Percentiles rank a stretch among this genome's conserved stretches.
Evolutionary conservation across 2,888 invertebrate species (phyloP).

Genomic region (Cantharis flavilabris): DNA sequence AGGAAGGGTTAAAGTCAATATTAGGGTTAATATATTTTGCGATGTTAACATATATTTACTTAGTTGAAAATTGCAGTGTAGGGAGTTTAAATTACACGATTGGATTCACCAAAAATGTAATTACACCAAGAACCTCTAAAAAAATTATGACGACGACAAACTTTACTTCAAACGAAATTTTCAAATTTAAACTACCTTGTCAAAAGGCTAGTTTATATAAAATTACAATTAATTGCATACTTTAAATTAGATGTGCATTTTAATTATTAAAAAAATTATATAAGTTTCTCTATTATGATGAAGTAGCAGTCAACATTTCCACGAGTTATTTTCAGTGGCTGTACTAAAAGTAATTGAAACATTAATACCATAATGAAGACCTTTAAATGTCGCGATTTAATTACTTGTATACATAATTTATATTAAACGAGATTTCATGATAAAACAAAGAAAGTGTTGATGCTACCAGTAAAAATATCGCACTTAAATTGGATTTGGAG

Average conservation of each 20-base stretch:
- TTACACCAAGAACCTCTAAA: neutral
- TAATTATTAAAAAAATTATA: neutral
- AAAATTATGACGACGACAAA: neutral
- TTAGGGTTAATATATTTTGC: neutral
- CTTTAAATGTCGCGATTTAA: no score
- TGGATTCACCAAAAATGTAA: neutral
- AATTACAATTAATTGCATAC: neutral
- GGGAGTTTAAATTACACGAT: neutral
- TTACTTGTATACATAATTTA: neutral
- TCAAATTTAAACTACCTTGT: neutral
- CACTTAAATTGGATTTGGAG: neutral
- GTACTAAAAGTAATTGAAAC: neutral
- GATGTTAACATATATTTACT: neutral
- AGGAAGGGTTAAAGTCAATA: neutral
- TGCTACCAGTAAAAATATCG: neutral
- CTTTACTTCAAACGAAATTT: neutral
- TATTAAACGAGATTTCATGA: neutral
- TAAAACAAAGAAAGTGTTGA: neutral
- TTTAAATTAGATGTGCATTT: no score
- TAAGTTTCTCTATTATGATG: neutral
- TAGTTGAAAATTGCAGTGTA: neutral
- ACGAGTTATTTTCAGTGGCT: neutral
- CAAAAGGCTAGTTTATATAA: neutral
- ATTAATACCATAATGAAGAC: neutral
- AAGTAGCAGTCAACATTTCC: neutral